Conservation (phyloP, 2,888 invertebrate genomes). For the Cordylochernes scorpioides region DNA sequence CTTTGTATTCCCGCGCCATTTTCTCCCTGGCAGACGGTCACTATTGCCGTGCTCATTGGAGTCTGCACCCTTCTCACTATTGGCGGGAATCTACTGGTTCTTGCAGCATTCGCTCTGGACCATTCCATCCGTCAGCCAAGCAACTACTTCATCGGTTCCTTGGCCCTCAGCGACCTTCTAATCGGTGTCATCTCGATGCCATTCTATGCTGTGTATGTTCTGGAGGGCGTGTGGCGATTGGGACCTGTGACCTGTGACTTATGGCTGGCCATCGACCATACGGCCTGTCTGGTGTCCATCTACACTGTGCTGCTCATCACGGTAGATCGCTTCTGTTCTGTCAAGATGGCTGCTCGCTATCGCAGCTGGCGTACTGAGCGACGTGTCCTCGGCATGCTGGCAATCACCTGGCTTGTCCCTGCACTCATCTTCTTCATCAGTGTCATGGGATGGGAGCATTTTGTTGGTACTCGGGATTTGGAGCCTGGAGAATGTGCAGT, state of each 20-base stretch:
- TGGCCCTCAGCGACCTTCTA: conserved; percentile 84
- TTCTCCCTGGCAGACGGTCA: conserved; percentile 58
- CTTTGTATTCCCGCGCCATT: no score
- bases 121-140: conserved; percentile 71
- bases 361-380: conserved; percentile 84
- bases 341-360: conserved; percentile 89
- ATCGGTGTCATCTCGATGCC: conserved; percentile 96
- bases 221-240: conserved; percentile 86
- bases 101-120: conserved; percentile 77
- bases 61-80: conserved; percentile 71
- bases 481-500: conserved; percentile 70
- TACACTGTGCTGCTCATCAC: conserved; percentile 98
- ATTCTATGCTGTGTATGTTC: conserved; percentile 85
- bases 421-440: conserved; percentile 83
- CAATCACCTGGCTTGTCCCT: conserved; percentile 87
- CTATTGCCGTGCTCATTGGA: conserved; percentile 58
- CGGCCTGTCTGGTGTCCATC: conserved; percentile 90
- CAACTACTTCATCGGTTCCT: conserved; percentile 94
- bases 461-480: conserved; percentile 66
- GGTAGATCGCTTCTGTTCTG: conserved; percentile 90
- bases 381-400: conserved; percentile 77
- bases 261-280: conserved; percentile 95
- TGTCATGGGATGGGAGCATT: conserved; percentile 96
- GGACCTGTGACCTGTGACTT: conserved; percentile 84
- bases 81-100: conserved; percentile 76